These are phyloP conservation scores for Hypsopygia costalis DNA, from an alignment of 2,888 invertebrate genomes.

Conservation along the genomic window DNA sequence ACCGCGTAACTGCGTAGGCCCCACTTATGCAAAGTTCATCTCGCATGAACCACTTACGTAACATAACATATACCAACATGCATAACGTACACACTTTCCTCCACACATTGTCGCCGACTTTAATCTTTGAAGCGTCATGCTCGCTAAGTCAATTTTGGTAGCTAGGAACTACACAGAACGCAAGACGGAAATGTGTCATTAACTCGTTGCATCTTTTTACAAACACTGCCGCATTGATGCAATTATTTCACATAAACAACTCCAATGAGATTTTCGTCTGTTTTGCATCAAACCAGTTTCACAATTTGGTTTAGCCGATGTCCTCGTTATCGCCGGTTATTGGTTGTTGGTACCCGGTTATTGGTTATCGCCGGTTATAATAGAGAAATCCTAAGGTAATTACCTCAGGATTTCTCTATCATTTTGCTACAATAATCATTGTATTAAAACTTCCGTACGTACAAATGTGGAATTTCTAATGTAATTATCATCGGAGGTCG, in stretches of 20 bases:
- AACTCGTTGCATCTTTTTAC: background rate
- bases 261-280: too few relatives aligned
- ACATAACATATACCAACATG: too few relatives aligned
- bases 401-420: constrained; percentile 1
- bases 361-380: too few relatives aligned
- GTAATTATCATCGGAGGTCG: background rate
- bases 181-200: background rate
- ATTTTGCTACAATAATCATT: background rate
- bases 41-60: background rate
- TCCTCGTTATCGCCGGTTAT: too few relatives aligned
- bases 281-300: too few relatives aligned
- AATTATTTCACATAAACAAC: too few relatives aligned
- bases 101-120: background rate
- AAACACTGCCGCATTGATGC: too few relatives aligned
- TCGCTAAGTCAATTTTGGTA: background rate
- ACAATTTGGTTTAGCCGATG: too few relatives aligned
- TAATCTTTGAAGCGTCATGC: background rate
- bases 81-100: background rate
- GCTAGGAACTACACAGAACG: background rate
- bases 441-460: constrained; percentile 3
- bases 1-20: background rate
- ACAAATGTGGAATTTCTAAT: constrained; percentile 1
- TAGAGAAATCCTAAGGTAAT: too few relatives aligned
- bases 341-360: too few relatives aligned
- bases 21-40: background rate